Evolutionary conservation across 2,113 vertebrate species (phyloP), one percentile per base, ranked within the genome.

Genomic region (Carassius carassius): DNA sequence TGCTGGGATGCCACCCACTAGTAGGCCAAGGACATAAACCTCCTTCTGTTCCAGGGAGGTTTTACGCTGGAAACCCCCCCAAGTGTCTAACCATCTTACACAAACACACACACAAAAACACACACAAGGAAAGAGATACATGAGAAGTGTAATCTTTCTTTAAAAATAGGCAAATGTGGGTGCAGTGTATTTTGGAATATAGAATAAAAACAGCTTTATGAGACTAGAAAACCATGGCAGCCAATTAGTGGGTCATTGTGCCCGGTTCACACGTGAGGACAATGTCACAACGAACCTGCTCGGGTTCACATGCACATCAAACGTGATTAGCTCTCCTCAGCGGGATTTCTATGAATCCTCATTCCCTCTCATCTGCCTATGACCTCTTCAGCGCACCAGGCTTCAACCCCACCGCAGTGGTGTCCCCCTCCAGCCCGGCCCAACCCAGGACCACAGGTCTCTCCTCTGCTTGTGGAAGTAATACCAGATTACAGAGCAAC

Each of bases 401-500:
- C 91, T 91, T 91, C 87, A 89, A 91, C 84, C 79, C 89, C 90
- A 89, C 88, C 90, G 89, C 88, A 91, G 90, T 90, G 89, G 93
- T 92, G 92, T 92, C 91, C 86, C 87, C 92, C 90, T 92, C 91
- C 91, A 90, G 83, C 88, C 90, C 90, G 90, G 92, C 89, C 90
- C 84, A 83, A 90, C 91, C 74, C 75, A 78, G 25, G 44, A 65
- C 83, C 81, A 90, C 89, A 47, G 90, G 91, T 89, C 90, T 88
- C 92, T 92, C 87, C 89, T 92, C 90, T 90, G 90, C 92, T 94
- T 93, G 89, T 92, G 93, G 93, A 95, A 93, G 94, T 93, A 94
- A 93, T 92, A 93, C 93, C 92, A 93, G 92, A 95, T 95, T 94
- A 95, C 94, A 94, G 93, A 94, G 93, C 91, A 90, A 94, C 93